Conservation (phyloP, 2,113 vertebrate genomes). For the Elgaria multicarinata region DNA sequence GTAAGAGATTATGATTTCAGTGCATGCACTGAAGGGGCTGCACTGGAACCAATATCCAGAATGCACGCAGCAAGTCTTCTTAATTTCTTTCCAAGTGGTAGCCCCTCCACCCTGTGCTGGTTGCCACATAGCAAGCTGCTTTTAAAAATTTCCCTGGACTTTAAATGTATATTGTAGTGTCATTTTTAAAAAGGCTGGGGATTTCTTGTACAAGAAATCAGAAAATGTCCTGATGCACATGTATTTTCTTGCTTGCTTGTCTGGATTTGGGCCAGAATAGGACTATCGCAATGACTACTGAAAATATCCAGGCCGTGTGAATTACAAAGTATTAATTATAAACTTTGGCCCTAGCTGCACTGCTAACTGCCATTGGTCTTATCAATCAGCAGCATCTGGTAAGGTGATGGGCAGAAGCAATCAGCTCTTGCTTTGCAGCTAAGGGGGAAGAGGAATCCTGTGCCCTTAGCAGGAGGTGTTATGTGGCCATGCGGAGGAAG, state of each 20-base stretch:
- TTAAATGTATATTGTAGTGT: neutral
- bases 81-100: neutral
- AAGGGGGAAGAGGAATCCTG: neutral
- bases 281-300: no score
- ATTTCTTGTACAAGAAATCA: neutral
- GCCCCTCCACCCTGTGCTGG: neutral
- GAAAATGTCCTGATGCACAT: neutral
- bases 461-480: neutral
- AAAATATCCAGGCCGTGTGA: neutral
- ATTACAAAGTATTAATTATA: neutral
- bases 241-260: neutral
- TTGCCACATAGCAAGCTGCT: neutral
- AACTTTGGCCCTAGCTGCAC: neutral
- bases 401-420: neutral
- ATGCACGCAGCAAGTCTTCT: neutral
- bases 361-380: neutral
- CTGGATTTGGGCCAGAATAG: neutral
- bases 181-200: neutral
- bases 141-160: neutral
- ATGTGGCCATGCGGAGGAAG: neutral
- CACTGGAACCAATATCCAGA: neutral
- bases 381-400: neutral
- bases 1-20: conserved; percentile 17
- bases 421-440: neutral
- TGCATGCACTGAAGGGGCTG: neutral